Percentiles rank a stretch among this genome's conserved stretches.
phyloP scores from a whole-genome alignment of 2,113 vertebrate species.

The Pantherophis guttatus region DNA sequence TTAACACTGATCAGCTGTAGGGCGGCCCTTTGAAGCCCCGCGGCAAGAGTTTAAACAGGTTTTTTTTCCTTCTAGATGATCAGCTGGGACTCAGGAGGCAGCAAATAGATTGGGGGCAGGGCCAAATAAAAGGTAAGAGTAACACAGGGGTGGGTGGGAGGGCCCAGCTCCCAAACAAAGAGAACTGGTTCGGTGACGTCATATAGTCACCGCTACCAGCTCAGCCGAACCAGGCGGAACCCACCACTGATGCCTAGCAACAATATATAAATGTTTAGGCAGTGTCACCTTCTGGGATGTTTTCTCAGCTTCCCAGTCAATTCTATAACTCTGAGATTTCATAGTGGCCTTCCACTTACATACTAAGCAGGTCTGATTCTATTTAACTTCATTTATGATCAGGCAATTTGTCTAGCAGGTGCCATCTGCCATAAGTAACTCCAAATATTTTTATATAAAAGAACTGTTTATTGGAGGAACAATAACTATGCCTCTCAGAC shows the following conservation, averaged over 20 bases:
- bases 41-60: too few relatives aligned
- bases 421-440: not conserved
- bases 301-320: not conserved
- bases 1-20: too few relatives aligned
- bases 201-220: too few relatives aligned
- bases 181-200: too few relatives aligned
- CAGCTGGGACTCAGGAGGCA: too few relatives aligned
- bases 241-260: not conserved
- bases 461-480: not conserved
- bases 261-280: not conserved
- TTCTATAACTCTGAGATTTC: not conserved
- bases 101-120: too few relatives aligned
- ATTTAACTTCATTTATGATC: not conserved
- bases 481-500: not conserved
- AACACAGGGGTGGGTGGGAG: too few relatives aligned
- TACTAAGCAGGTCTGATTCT: not conserved
- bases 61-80: too few relatives aligned
- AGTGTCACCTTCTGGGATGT: not conserved
- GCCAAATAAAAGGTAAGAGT: too few relatives aligned
- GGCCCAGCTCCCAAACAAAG: too few relatives aligned
- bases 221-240: too few relatives aligned
- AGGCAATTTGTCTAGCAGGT: not conserved
- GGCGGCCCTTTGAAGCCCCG: too few relatives aligned
- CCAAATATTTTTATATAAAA: not conserved
- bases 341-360: not conserved